Conservation (phyloP, 2,888 invertebrate species). For the Dryocosmus kuriphilus region DNA sequence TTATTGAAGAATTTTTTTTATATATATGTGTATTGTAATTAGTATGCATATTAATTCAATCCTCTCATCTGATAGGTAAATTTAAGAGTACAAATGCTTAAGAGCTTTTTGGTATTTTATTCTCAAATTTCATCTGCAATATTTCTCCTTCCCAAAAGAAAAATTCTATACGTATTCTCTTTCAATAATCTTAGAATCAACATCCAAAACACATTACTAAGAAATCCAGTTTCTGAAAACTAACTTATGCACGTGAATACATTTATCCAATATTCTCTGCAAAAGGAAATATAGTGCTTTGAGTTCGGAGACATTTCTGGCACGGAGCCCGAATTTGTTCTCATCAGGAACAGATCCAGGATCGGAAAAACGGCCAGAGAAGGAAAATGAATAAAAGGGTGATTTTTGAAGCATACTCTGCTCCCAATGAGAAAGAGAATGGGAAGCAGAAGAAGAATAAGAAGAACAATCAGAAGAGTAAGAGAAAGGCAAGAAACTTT, state of each 20-base stretch:
- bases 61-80: too few relatives aligned
- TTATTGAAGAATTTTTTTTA: too few relatives aligned
- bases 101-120: too few relatives aligned
- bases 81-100: too few relatives aligned
- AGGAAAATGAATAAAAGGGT: slow-evolving; percentile 42
- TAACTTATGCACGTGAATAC: slow-evolving; percentile 18
- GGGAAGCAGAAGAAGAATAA: neutral
- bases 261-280: slow-evolving; percentile 50
- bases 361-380: slow-evolving; percentile 52
- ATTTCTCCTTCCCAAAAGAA: neutral
- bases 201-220: neutral
- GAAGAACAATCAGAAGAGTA: slow-evolving; percentile 8
- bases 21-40: too few relatives aligned
- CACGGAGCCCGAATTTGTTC: slow-evolving; percentile 51
- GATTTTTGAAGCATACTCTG: slow-evolving; percentile 47
- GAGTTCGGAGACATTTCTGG: slow-evolving; percentile 51
- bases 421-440: slow-evolving; percentile 49
- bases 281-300: slow-evolving; percentile 48
- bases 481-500: slow-evolving; percentile 55
- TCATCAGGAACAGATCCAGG: neutral
- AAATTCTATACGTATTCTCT: too few relatives aligned
- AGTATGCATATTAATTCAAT: too few relatives aligned
- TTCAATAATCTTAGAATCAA: neutral
- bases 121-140: neutral
- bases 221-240: slow-evolving; percentile 3